Conservation (phyloP, 2,888 invertebrate genomes). For the Linnaemya tessellans region DNA sequence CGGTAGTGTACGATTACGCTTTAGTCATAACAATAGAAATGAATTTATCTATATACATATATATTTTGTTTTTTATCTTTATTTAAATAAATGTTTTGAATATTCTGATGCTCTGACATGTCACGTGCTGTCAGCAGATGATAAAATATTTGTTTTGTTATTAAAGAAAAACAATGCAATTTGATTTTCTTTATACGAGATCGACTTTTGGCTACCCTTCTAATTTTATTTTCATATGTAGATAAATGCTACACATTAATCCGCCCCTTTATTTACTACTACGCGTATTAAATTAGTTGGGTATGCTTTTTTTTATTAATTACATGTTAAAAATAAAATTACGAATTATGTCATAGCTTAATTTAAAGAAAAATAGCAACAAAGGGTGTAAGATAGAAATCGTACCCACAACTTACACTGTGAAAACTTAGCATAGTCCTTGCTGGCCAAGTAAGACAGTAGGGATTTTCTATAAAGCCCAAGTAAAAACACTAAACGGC, state of each 20-base stretch:
- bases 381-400: no score
- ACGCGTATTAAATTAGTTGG: no score
- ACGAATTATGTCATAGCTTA: no score
- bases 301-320: no score
- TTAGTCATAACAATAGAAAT: background rate
- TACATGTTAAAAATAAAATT: no score
- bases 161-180: background rate
- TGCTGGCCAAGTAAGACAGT: no score
- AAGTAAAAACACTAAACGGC: no score
- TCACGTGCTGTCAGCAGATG: conserved; percentile 32
- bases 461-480: no score
- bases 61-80: background rate
- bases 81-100: conserved; percentile 33
- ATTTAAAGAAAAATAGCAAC: no score
- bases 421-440: no score
- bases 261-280: background rate
- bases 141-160: conserved; percentile 3
- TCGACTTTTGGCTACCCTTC: background rate
- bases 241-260: background rate
- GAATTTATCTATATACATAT: background rate
- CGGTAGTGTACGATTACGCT: background rate
- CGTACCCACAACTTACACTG: no score
- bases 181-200: background rate
- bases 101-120: background rate
- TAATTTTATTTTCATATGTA: background rate